phyloP scores from a whole-genome alignment of 2,888 invertebrate genomes.

The Suillia variegata region DNA sequence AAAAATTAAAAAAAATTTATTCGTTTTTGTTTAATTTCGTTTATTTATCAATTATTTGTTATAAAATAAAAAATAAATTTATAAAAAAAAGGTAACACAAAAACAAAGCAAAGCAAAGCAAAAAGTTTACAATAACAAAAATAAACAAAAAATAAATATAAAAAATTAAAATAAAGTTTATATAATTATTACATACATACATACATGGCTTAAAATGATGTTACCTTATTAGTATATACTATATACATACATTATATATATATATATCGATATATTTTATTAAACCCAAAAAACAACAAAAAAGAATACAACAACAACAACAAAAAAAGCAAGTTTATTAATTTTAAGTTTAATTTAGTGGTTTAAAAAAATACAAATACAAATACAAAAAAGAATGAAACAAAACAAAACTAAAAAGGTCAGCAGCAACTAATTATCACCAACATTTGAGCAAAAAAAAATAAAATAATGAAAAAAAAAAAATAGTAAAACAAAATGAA shows the following conservation, averaged over 20 bases:
- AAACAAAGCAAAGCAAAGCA: conserved; percentile 17
- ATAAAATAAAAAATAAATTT: conserved; percentile 14
- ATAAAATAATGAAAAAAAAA: not conserved
- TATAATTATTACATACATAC: too few species aligned
- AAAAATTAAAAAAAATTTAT: conserved; percentile 12
- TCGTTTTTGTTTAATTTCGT: conserved; percentile 26
- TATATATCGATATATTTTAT: not conserved
- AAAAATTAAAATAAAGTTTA: conserved; percentile 20
- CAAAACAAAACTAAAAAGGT: not conserved
- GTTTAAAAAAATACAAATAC: not conserved
- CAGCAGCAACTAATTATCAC: too few species aligned
- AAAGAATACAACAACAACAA: not conserved
- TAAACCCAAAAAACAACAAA: not conserved
- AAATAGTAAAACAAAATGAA: not conserved
- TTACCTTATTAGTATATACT: conserved; percentile 25
- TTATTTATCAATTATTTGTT: conserved; percentile 5
- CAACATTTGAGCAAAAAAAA: too few species aligned
- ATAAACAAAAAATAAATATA: conserved; percentile 11
- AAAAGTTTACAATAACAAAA: conserved; percentile 19
- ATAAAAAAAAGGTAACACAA: conserved; percentile 14
- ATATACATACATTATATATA: conserved; percentile 2
- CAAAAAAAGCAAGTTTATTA: not conserved
- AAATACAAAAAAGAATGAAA: not conserved
- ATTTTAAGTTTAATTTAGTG: conserved; percentile 1
- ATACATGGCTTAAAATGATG: conserved; percentile 21